phyloP scores from a whole-genome alignment of 37 sponge, comb jelly and placozoan species.

The Haliclona indistincta region DNA sequence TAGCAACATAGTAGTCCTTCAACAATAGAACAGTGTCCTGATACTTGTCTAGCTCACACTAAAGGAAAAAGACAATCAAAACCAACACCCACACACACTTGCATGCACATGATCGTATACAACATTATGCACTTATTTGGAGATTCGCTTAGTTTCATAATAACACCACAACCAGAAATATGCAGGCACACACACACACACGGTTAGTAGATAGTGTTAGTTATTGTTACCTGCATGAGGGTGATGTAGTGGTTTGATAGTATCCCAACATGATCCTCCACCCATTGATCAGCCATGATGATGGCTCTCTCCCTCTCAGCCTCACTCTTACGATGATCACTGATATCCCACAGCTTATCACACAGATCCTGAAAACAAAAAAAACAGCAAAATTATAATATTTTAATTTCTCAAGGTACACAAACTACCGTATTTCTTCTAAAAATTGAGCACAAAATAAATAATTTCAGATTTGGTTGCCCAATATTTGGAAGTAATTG shows the following conservation, averaged over 20 bases:
- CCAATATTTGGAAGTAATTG: no score
- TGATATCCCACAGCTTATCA: constrained; percentile 92
- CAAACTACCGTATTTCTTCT: background rate
- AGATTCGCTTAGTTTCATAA: background rate
- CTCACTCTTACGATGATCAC: constrained; percentile 77
- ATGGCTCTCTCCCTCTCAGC: constrained; percentile 73
- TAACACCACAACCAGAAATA: no score
- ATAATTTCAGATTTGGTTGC: no score
- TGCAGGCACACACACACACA: no score
- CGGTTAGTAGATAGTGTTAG: background rate
- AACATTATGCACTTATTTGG: background rate
- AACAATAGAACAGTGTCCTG: constrained; percentile 78
- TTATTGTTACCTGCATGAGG: constrained; percentile 79
- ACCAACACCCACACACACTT: background rate
- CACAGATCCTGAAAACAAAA: constrained; percentile 73
- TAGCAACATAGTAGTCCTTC: constrained; percentile 84
- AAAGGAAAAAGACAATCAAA: background rate
- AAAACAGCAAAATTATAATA: background rate
- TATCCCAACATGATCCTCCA: constrained; percentile 86
- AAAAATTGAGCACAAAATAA: no score
- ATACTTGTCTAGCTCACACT: constrained; percentile 87
- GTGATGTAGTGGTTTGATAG: constrained; percentile 83
- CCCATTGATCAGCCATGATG: constrained; percentile 78
- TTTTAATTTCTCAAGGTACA: background rate
- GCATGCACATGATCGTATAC: background rate